Evolutionary conservation across 2,888 invertebrate species (phyloP).

Genomic region (Orthosia gracilis): DNA sequence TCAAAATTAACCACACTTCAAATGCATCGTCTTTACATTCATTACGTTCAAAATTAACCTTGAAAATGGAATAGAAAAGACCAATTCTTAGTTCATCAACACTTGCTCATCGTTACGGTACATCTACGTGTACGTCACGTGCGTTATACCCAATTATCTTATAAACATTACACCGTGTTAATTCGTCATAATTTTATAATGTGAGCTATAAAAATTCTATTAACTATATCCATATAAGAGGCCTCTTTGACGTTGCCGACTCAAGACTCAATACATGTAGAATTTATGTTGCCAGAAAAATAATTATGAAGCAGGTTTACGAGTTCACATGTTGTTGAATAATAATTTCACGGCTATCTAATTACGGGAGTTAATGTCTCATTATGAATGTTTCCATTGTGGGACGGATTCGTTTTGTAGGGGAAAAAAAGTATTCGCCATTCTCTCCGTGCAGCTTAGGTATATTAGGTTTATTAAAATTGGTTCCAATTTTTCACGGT

Average conservation of each 20-base stretch:
- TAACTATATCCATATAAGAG: constrained; percentile 66
- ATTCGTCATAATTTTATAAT: constrained; percentile 66
- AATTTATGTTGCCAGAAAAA: constrained; percentile 64
- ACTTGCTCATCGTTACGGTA: constrained; percentile 52
- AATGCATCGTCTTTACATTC: constrained; percentile 7
- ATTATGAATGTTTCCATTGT: constrained; percentile 77
- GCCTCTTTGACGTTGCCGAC: constrained; percentile 59
- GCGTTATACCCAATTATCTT: constrained; percentile 53
- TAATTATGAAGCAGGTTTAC: constrained; percentile 70
- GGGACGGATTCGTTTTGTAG: not conserved
- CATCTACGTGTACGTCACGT: constrained; percentile 44
- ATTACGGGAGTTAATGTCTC: constrained; percentile 79
- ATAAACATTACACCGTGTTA: constrained; percentile 60
- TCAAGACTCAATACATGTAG: constrained; percentile 45
- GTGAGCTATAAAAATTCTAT: constrained; percentile 67
- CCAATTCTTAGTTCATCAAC: constrained; percentile 58
- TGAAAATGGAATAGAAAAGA: constrained; percentile 45
- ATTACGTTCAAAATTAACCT: constrained; percentile 40
- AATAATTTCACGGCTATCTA: constrained; percentile 83
- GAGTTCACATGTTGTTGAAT: constrained; percentile 72
- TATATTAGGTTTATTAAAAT: too few species aligned
- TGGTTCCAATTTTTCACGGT: too few species aligned
- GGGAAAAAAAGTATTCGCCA: not conserved
- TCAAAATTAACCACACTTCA: constrained; percentile 14
- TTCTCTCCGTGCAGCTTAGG: not conserved